These are phyloP conservation scores for Asteroscopus sphinx DNA, from an alignment of 2,888 invertebrate genomes.

Conservation along the genomic window DNA sequence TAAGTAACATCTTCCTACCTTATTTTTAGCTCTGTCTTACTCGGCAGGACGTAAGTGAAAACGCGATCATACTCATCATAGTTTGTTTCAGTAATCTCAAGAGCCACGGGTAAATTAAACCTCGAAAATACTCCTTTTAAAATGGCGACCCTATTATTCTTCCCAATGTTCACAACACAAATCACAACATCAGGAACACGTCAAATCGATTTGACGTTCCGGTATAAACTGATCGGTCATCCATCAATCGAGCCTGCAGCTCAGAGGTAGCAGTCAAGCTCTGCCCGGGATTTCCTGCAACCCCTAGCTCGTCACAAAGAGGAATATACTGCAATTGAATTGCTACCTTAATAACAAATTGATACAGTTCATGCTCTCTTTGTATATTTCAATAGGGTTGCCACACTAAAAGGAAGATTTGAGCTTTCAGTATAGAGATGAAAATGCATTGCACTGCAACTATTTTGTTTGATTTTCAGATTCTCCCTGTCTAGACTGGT, in stretches of 20 bases:
- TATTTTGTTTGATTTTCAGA: constrained; percentile 29
- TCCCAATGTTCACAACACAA: no score
- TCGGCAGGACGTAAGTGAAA: not conserved
- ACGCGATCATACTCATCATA: not conserved
- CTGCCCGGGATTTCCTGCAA: constrained; percentile 67
- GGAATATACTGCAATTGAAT: constrained; percentile 53
- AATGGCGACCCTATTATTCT: not conserved
- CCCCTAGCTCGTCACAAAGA: constrained; percentile 66
- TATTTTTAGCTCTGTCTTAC: not conserved
- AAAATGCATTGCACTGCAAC: constrained; percentile 36
- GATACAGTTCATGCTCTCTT: constrained; percentile 39
- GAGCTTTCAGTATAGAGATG: constrained; percentile 22
- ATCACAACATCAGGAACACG: constrained; percentile 11
- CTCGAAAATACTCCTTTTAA: not conserved
- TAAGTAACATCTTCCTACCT: constrained; percentile 14
- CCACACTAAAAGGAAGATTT: constrained; percentile 23
- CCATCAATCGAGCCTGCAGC: constrained; percentile 22
- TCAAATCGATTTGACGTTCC: constrained; percentile 4
- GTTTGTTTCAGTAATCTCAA: not conserved
- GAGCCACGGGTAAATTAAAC: not conserved
- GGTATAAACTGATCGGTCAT: constrained; percentile 12
- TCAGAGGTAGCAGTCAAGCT: constrained; percentile 53
- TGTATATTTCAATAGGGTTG: not conserved
- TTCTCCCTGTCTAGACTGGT: constrained; percentile 39
- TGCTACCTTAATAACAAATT: constrained; percentile 32